These are phyloP conservation scores for zebrafish (Danio rerio) DNA, from an alignment of 2,113 vertebrate genomes.

Conservation along the genomic window GRCz12tu NC_133190.1:21699001-21699500, in stretches of 20 bases:
- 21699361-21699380: conserved; percentile 35
- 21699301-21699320: conserved; percentile 24
- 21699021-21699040: not conserved
- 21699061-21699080: not conserved
- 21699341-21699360: conserved; percentile 41
- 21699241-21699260: not conserved
- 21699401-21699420: not conserved
- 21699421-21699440: conserved; percentile 22
- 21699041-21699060: not conserved
- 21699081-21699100: not conserved
- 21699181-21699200: not conserved
- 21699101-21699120: not conserved
- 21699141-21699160: not conserved
- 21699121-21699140: not conserved
- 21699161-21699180: not conserved
- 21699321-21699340: conserved; percentile 24
- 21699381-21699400: conserved; percentile 24
- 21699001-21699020: conserved; percentile 10
- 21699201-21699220: not conserved
- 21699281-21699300: not conserved
- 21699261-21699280: not conserved
- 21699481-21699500: not conserved
- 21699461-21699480: conserved; percentile 6
- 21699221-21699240: not conserved
- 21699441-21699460: conserved; percentile 3